Conservation (phyloP, 35 echinoderm and acorn worm genomes). For the Lytechinus pictus region DNA sequence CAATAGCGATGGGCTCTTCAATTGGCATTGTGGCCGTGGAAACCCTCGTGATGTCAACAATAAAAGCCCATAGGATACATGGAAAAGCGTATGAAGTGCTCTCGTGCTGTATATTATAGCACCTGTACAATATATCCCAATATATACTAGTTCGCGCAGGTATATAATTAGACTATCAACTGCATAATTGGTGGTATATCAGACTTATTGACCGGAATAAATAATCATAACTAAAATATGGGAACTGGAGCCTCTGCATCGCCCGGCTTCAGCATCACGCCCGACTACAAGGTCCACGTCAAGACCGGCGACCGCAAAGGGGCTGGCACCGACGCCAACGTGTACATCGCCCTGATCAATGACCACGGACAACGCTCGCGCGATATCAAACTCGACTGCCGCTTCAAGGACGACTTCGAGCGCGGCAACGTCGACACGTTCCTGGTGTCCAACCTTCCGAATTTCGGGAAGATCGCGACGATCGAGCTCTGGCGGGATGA, state of each 20-base stretch:
- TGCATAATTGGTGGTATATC: neutral
- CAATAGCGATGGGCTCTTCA: neutral
- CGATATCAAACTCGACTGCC: slow-evolving; percentile 67
- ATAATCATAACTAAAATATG: neutral
- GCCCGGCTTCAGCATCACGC: neutral
- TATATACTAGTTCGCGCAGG: neutral
- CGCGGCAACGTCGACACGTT: slow-evolving; percentile 65
- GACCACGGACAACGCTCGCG: slow-evolving; percentile 55
- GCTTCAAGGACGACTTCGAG: slow-evolving; percentile 87
- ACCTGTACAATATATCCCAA: neutral
- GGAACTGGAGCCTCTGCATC: neutral
- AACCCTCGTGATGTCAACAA: neutral
- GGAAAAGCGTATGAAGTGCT: too few species aligned
- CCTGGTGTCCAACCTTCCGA: slow-evolving; percentile 68
- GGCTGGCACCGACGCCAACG: slow-evolving; percentile 86
- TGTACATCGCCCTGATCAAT: slow-evolving; percentile 76
- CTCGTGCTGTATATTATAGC: neutral
- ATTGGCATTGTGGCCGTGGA: neutral
- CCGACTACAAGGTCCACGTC: slow-evolving; percentile 73
- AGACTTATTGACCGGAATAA: neutral
- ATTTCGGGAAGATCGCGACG: slow-evolving; percentile 64
- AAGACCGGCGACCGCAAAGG: slow-evolving; percentile 93
- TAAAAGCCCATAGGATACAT: neutral
- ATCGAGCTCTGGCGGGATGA: slow-evolving; percentile 82
- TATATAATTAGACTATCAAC: neutral